Base-by-base conservation (phyloP, 2,113 vertebrate genomes). In the Sakesphorus luctuosus region DNA sequence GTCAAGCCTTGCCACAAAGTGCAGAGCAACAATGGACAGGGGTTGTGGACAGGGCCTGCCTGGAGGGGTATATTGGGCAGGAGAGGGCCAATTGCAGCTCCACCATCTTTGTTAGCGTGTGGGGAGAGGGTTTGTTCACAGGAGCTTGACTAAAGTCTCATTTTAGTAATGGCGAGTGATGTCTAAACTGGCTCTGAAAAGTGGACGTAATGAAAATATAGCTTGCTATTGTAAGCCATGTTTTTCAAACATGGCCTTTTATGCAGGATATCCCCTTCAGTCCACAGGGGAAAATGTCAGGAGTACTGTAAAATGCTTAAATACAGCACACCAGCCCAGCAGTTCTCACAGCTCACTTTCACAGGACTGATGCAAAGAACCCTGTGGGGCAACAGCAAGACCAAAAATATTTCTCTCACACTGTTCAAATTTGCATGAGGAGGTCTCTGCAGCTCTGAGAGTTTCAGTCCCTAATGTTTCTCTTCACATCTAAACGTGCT, bases 181-280 rank as follows among this genome's bases (percentile, higher is more conserved):
- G 89, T 20, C 2, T 25, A 80, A 92, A 74, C 50, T 38, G 62
- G 21, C 29, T 84, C 52, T 77, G 74, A 75, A 61, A 94, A 73
- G 77, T 47, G 38, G 23, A 65, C 31, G n/a, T 14, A 89, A 63
- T 43, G 58, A 92, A 88, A 92, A 94, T 74, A 74, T 6, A 90
- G 31, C 46, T 67, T 50, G n/a, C 50, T 85, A 71, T 75, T 61
- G 44, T 83, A 33, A 92, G 46, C 23, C 29, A 58, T 43, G 55
- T 74, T 83, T 94, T 79, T 62, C 25, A 84, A 90, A 86, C 43
- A 11, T 50, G 59, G 28, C 36, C 49, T 65, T 80, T 74, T 50
- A 74, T 0, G 33, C 75, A 90, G 85, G 79, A 92, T 95, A 93
- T 73, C 95, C 94, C 88, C 79, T 92, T 93, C 50, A 67, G 43